Percentiles rank a stretch among this genome's conserved stretches.
These are phyloP conservation scores for Drosophila mimetica DNA, from an alignment of 2,888 invertebrate species.

Conservation along the genomic window DNA sequence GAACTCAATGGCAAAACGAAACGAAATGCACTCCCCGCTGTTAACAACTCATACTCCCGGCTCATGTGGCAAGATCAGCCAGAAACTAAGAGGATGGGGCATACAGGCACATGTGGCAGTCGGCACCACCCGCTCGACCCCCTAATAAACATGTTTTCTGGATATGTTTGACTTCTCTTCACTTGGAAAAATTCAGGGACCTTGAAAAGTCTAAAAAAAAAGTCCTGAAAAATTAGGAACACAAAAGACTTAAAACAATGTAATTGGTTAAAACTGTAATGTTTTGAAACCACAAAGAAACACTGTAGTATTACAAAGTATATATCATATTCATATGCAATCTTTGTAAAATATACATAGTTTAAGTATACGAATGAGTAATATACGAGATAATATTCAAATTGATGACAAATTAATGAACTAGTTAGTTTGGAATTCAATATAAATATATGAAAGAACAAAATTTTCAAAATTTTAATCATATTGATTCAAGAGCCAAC, in stretches of 20 bases:
- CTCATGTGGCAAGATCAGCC: constrained; percentile 43
- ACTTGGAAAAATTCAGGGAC: constrained; percentile 1
- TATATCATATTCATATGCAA: neutral
- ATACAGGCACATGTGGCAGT: constrained; percentile 24
- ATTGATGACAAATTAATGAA: neutral
- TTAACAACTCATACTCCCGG: constrained; percentile 13
- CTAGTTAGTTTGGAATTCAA: neutral
- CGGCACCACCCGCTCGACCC: constrained; percentile 21
- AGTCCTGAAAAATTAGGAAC: neutral
- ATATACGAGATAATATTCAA: neutral
- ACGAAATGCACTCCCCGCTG: constrained; percentile 41
- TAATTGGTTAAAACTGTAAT: too few relatives aligned
- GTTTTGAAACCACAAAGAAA: too few relatives aligned
- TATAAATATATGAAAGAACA: neutral
- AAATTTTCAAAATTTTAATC: neutral
- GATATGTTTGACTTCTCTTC: constrained; percentile 40
- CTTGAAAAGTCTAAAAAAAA: neutral
- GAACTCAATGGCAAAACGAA: constrained; percentile 43
- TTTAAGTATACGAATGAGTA: neutral
- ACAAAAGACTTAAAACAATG: neutral
- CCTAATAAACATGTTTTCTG: constrained; percentile 34
- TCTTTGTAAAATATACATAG: neutral
- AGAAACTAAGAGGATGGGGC: constrained; percentile 1
- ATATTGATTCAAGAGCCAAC: too few relatives aligned
- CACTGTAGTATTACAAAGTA: too few relatives aligned